These are phyloP conservation scores for Fratercula arctica DNA, from an alignment of 2,797 vertebrate genomes.

Conservation along the genomic window DNA sequence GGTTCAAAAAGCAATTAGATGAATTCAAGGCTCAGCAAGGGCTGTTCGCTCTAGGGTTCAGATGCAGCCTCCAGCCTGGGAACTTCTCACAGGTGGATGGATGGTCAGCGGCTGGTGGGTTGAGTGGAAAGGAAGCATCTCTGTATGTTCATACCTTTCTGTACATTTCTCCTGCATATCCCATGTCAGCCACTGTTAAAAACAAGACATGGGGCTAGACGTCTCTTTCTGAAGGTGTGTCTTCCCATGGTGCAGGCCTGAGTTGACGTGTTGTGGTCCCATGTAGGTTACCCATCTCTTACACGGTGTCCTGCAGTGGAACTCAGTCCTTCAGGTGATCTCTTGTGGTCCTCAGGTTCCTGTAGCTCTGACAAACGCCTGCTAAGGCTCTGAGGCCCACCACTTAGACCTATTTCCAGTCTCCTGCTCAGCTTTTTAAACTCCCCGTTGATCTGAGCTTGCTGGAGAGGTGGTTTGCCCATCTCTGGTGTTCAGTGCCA, in stretches of 20 bases:
- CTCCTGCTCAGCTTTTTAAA: not conserved
- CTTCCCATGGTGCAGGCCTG: not conserved
- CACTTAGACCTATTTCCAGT: not conserved
- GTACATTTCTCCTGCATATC: not conserved
- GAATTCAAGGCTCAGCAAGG: not conserved
- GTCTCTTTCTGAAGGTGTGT: not conserved
- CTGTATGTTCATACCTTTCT: not conserved
- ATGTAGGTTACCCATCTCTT: not conserved
- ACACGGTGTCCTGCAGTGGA: not conserved
- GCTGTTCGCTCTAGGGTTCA: not conserved
- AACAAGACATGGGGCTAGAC: not conserved
- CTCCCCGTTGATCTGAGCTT: not conserved
- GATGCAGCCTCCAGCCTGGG: not conserved
- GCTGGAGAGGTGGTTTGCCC: not conserved
- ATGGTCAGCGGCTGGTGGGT: not conserved
- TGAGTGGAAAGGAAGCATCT: not conserved
- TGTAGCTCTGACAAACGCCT: not conserved
- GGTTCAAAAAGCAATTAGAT: not conserved
- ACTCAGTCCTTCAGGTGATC: not conserved
- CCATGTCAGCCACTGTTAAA: not conserved
- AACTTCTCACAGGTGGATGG: not conserved
- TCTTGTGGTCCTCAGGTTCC: too few species aligned
- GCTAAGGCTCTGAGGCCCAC: not conserved
- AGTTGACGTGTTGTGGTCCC: fast-evolving
- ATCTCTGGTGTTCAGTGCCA: not conserved